Evolutionary conservation across 2,888 invertebrate species (phyloP).

Genomic region (Marasmarcha lunaedactyla): DNA sequence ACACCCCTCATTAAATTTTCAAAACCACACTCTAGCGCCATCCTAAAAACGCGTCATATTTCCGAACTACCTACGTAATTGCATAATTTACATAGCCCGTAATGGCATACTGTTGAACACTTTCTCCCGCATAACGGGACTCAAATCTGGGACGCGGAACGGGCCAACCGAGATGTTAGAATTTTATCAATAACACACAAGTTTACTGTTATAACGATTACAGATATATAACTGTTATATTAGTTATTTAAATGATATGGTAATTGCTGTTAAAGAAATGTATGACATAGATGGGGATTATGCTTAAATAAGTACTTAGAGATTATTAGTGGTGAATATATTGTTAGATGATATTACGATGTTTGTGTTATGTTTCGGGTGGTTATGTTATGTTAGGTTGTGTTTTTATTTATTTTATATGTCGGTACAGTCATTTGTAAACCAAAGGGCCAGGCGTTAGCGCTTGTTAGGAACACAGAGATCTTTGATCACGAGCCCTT

Average conservation of each 20-base stretch:
- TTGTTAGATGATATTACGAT: too few relatives aligned
- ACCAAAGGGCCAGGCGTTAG: too few relatives aligned
- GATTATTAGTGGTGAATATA: too few relatives aligned
- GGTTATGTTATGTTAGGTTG: too few relatives aligned
- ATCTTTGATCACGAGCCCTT: too few relatives aligned
- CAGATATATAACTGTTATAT: background rate
- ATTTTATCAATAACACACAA: background rate
- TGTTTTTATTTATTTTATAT: too few relatives aligned
- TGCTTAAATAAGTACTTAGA: too few relatives aligned
- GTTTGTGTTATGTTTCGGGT: too few relatives aligned
- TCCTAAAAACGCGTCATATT: slow-evolving; percentile 8
- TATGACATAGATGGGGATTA: too few relatives aligned
- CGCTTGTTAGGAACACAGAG: too few relatives aligned
- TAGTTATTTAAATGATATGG: background rate
- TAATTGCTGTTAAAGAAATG: background rate
- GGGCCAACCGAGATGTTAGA: slow-evolving; percentile 12
- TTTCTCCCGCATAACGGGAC: slow-evolving; percentile 60
- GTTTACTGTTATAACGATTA: background rate
- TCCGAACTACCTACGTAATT: slow-evolving; percentile 33
- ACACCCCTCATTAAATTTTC: too few relatives aligned
- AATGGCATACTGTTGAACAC: slow-evolving; percentile 37
- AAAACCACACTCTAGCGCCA: slow-evolving; percentile 4
- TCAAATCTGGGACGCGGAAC: slow-evolving; percentile 43
- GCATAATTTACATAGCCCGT: slow-evolving; percentile 64
- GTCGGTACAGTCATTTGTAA: too few relatives aligned